These are phyloP conservation scores for Arizona elegans DNA, from an alignment of 2,113 vertebrate genomes.

Conservation along the genomic window DNA sequence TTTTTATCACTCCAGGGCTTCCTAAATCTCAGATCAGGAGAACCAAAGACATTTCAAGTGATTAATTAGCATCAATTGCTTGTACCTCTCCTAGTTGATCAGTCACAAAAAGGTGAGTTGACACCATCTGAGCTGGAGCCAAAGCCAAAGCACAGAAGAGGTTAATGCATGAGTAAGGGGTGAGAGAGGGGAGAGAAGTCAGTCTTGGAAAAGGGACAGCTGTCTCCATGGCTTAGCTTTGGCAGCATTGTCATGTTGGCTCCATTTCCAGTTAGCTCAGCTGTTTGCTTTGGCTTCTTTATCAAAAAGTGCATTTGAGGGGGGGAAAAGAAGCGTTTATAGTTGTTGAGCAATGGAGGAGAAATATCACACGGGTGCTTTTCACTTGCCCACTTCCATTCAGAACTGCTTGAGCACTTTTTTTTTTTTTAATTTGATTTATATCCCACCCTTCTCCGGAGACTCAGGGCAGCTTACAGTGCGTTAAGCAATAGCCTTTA, in stretches of 20 bases:
- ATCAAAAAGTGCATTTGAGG: neutral
- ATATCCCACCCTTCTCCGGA: too few species aligned
- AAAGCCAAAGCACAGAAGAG: neutral
- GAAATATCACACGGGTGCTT: neutral
- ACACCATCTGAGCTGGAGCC: neutral
- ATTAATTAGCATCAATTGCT: too few species aligned
- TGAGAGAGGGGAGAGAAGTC: neutral
- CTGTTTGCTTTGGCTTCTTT: neutral
- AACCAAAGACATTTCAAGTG: neutral
- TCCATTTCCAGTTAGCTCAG: neutral
- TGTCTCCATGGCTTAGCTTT: constrained; percentile 3
- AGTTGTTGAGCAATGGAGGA: neutral
- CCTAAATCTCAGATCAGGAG: neutral
- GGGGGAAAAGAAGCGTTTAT: neutral
- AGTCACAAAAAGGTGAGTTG: neutral
- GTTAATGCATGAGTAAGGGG: constrained; percentile 1
- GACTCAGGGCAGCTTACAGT: too few species aligned
- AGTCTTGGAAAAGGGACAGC: neutral
- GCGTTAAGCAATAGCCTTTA: too few species aligned
- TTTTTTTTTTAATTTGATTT: too few species aligned
- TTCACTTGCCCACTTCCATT: neutral
- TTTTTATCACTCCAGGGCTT: neutral
- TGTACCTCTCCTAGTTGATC: neutral
- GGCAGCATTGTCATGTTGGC: neutral
- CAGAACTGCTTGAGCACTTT: neutral